A percentile compares a stretch with the other conserved stretches of the same genome.
phyloP scores from a whole-genome alignment of 1,140 invertebrate species.

The Drosophila tristis region DNA sequence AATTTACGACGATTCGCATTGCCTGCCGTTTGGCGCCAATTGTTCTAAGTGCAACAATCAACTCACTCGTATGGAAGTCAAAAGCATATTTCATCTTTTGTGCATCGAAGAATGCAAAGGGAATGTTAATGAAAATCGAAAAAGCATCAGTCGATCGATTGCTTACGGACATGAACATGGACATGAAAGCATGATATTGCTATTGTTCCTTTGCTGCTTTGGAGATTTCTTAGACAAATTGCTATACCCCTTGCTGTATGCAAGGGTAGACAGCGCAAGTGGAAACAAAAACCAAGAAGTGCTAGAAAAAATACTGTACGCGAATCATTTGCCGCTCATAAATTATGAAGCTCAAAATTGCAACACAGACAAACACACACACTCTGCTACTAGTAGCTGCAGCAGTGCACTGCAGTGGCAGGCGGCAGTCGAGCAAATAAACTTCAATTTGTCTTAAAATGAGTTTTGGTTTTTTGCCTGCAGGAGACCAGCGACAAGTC shows the following conservation, averaged over 20 bases:
- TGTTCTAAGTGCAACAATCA: slow-evolving; percentile 66
- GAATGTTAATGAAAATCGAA: not conserved
- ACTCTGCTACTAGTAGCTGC: not conserved
- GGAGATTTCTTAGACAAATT: no score
- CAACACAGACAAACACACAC: not conserved
- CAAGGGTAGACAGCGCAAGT: not conserved
- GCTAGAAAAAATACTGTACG: slow-evolving; percentile 58
- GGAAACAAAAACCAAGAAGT: slow-evolving; percentile 29
- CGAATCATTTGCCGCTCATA: slow-evolving; percentile 76
- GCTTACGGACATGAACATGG: no score
- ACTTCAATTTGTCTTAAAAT: slow-evolving; percentile 68
- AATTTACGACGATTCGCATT: slow-evolving; percentile 30
- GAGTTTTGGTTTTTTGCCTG: slow-evolving; percentile 17
- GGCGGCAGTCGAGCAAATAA: slow-evolving; percentile 54
- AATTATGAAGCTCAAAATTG: slow-evolving; percentile 56
- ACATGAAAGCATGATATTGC: no score
- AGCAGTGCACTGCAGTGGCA: slow-evolving; percentile 3
- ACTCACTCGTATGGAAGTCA: slow-evolving; percentile 35
- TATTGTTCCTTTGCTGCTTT: no score
- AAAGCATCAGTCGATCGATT: no score
- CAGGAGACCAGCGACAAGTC: slow-evolving; percentile 4
- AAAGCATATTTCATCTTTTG: slow-evolving; percentile 23
- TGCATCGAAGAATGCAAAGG: slow-evolving; percentile 15
- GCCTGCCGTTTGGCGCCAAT: slow-evolving; percentile 55
- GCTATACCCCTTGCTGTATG: no score